Evolutionary conservation across 2,888 invertebrate genomes (phyloP).

Genomic region (Clitarchus hookeri): DNA sequence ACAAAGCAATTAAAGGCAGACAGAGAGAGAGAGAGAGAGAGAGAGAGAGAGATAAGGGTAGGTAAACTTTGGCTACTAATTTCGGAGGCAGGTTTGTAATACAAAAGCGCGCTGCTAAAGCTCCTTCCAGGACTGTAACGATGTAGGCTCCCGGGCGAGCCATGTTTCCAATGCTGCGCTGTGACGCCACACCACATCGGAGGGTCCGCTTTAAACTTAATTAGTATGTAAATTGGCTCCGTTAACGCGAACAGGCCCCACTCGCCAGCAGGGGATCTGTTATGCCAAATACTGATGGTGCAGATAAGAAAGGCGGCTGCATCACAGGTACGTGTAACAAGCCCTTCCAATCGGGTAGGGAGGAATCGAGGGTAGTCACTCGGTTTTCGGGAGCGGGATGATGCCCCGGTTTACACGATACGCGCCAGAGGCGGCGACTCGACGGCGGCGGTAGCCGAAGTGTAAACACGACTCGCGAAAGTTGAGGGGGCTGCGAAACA

Average conservation of each 20-base stretch:
- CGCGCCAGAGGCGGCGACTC: too few species aligned
- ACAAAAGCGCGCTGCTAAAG: not conserved
- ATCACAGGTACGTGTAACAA: not conserved
- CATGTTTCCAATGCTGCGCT: too few species aligned
- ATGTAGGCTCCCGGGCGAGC: not conserved
- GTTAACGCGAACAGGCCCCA: not conserved
- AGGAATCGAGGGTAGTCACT: too few species aligned
- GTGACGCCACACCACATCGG: not conserved
- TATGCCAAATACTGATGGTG: too few species aligned
- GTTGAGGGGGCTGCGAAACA: not conserved
- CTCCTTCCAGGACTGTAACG: not conserved
- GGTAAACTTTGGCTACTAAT: not conserved
- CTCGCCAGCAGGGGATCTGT: not conserved
- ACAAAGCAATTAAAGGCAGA: too few species aligned
- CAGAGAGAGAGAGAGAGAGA: not conserved
- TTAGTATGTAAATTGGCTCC: conserved; percentile 9
- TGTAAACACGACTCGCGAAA: not conserved
- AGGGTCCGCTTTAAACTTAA: not conserved
- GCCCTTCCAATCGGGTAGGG: too few species aligned
- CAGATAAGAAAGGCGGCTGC: not conserved
- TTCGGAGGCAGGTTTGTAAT: not conserved
- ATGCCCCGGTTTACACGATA: not conserved
- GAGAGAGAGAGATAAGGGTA: not conserved
- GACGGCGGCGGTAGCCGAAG: not conserved
- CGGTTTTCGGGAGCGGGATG: not conserved